Base-by-base conservation (phyloP, 2,888 invertebrate genomes). In the Danaus chrysippus region DNA sequence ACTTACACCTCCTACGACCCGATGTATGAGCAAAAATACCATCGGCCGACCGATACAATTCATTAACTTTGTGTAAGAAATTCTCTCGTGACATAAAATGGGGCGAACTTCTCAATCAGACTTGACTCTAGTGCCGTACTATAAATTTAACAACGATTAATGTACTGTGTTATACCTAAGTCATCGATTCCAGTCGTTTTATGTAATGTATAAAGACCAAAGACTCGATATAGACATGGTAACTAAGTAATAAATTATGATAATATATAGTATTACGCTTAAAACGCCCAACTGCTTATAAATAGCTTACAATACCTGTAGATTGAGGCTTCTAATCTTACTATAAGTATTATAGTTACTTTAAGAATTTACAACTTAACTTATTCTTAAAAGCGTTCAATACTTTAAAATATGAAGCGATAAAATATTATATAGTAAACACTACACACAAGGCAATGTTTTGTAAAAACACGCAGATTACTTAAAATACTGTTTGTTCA, bases 1-100 rank as follows among this genome's bases (percentile, higher is more conserved):
- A 91, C 70, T 81, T 91, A 9, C 91, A 91, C 68, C 81, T 91
- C 3, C 74, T 91, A 59, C 82, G 89, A 52, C 91, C 91, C 15
- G 91, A 91, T 70, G 84, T 84, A 70, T 89, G 79, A 87, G 59
- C 66, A 54, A 46, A n/a, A 17, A 49, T 17, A 9, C 11, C 49
- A 17, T 17, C 15, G 17, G 2, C 17, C 17, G 17, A 17, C 15
- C 49, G 43, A 43, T 43, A 11, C n/a, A 43, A 12, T 43, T 46
- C 43, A 43, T 3, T 43, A 43, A 46, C 46, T 46, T n/a, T 46
- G 46, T 34, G 23, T 34, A 34, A 64, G 59, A 64, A 61, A 56
- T 46, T 58, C 54, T 55, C 49, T 58, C 53, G 55, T 53, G 52
- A 42, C 54, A 57, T 46, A 52, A 54, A n/a, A 63, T 59, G 71